Percentiles rank a stretch among this genome's conserved stretches.
Conservation (phyloP, 2,113 vertebrate species). For the Pogona vitticeps region DNA sequence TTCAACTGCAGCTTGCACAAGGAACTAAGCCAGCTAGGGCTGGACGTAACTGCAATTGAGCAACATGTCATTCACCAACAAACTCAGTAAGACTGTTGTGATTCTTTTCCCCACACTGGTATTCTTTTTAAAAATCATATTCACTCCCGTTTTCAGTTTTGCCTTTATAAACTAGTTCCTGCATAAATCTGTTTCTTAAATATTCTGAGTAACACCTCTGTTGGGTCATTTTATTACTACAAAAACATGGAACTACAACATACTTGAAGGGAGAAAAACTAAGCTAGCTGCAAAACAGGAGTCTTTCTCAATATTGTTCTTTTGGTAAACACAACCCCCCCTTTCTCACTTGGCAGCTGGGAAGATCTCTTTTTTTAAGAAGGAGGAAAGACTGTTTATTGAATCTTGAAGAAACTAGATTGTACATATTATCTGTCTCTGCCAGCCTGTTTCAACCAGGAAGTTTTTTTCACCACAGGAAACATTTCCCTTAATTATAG, state of each 20-base stretch:
- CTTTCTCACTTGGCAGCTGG: constrained; percentile 61
- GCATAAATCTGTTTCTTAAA: background rate
- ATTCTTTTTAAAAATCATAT: too few species aligned
- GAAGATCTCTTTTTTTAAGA: too few species aligned
- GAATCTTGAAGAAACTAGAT: constrained; percentile 63
- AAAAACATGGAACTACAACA: background rate
- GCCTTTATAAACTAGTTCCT: fast-evolving
- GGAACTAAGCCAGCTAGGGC: too few species aligned
- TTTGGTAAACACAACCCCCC: too few species aligned
- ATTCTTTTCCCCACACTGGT: too few species aligned
- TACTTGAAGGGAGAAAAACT: background rate
- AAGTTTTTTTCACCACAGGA: constrained; percentile 35
- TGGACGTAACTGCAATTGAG: too few species aligned
- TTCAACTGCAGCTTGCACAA: too few species aligned
- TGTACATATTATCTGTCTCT: too few species aligned
- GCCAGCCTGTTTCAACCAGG: constrained; percentile 50
- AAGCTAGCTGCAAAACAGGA: constrained; percentile 1
- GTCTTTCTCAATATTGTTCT: too few species aligned
- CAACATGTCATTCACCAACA: too few species aligned
- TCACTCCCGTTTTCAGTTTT: too few species aligned
- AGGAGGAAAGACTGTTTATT: constrained; percentile 59
- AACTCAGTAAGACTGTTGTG: too few species aligned
- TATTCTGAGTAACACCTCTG: background rate
- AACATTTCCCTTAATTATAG: constrained; percentile 33
- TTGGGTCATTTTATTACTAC: background rate